Conservation (phyloP, 2,888 invertebrate genomes). For the Amblyteles armatorius region DNA sequence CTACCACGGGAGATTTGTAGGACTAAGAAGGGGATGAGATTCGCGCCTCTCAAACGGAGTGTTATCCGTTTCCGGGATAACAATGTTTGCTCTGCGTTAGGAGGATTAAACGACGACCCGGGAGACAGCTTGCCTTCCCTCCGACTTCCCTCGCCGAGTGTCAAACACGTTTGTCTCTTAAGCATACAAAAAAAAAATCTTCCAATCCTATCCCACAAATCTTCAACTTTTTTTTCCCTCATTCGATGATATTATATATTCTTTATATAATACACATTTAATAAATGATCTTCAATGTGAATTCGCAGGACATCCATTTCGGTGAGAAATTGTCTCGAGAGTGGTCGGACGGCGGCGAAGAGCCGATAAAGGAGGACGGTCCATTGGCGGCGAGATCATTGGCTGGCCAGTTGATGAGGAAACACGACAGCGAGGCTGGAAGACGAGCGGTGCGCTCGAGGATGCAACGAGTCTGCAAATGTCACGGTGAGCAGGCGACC, state of each 20-base stretch:
- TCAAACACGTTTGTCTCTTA: neutral
- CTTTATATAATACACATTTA: neutral
- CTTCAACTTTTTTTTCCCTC: neutral
- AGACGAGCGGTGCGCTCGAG: conserved; percentile 91
- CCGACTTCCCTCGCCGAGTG: conserved; percentile 4
- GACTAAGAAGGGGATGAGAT: neutral
- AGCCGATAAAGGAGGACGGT: conserved; percentile 89
- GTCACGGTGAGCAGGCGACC: conserved; percentile 88
- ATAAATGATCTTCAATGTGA: neutral
- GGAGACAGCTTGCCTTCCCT: neutral
- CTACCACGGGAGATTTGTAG: neutral
- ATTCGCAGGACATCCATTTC: conserved; percentile 90
- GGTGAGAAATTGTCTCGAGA: conserved; percentile 94
- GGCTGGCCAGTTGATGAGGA: conserved; percentile 90
- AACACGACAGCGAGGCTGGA: conserved; percentile 97
- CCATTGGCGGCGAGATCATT: conserved; percentile 78
- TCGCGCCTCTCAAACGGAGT: conserved; percentile 12
- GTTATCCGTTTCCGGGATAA: conserved; percentile 64
- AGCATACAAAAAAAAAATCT: neutral
- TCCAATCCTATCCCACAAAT: neutral
- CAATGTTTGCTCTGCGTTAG: conserved; percentile 69
- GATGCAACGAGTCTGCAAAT: conserved; percentile 96
- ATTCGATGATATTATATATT: neutral
- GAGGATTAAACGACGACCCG: conserved; percentile 41
- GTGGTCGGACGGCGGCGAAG: conserved; percentile 94